Evolutionary conservation across 1,140 invertebrate species (phyloP).

Genomic region (Drosophila elegans): DNA sequence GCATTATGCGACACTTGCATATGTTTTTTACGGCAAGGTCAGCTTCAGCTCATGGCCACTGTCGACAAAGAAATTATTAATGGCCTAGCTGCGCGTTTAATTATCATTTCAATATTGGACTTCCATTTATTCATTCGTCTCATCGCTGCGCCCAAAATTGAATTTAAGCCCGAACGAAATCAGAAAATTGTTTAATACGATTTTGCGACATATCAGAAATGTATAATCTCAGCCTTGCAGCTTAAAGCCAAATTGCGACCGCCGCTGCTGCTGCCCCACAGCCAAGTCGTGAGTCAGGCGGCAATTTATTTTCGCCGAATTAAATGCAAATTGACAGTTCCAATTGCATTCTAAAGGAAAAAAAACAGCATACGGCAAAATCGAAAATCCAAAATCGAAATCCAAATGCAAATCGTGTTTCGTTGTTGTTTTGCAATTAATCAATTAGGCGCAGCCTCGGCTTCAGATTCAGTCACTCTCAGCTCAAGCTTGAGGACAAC

Average conservation of each 20-base stretch:
- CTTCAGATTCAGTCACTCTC: constrained; percentile 27
- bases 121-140: constrained; percentile 32
- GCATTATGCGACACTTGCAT: constrained; percentile 45
- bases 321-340: constrained; percentile 82
- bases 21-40: constrained; percentile 59
- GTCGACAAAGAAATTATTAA: constrained; percentile 43
- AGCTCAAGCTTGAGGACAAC: constrained; percentile 18
- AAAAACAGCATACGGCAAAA: constrained; percentile 28
- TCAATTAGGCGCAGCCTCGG: constrained; percentile 75
- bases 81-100: constrained; percentile 36
- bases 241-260: constrained; percentile 60
- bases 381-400: constrained; percentile 63
- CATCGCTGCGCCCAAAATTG: constrained; percentile 40
- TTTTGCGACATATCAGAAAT: constrained; percentile 46
- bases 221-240: constrained; percentile 62
- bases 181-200: constrained; percentile 44
- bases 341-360: constrained; percentile 73
- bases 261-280: constrained; percentile 43
- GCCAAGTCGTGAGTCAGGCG: constrained; percentile 75
- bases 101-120: constrained; percentile 63
- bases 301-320: constrained; percentile 81
- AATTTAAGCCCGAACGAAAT: constrained; percentile 13
- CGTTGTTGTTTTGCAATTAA: constrained; percentile 80
- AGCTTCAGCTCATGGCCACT: constrained; percentile 46
- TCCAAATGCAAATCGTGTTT: constrained; percentile 80